Percentiles rank a stretch among this genome's conserved stretches.
These are phyloP conservation scores for Apostichopus leukothele DNA, from an alignment of 53 echinoderm and acorn worm species.

Conservation along the genomic window DNA sequence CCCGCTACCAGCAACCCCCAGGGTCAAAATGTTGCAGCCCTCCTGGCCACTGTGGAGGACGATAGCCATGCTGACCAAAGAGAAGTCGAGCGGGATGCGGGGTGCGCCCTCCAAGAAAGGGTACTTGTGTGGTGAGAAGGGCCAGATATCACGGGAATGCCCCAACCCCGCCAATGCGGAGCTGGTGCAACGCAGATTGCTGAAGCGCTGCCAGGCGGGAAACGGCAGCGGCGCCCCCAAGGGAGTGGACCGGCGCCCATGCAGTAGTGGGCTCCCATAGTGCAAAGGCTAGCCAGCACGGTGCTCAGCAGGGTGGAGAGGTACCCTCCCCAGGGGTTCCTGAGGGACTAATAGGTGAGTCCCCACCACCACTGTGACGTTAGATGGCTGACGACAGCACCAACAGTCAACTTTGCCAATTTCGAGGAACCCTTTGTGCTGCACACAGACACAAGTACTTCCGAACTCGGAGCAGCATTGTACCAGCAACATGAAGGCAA, in stretches of 20 bases:
- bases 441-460: constrained; percentile 63
- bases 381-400: constrained; percentile 60
- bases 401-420: constrained; percentile 55
- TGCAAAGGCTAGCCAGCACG: background rate
- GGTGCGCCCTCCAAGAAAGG: no score
- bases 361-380: constrained; percentile 6
- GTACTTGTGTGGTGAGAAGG: constrained; percentile 51
- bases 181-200: constrained; percentile 48
- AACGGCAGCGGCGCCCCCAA: constrained; percentile 52
- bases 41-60: no score
- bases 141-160: constrained; percentile 24
- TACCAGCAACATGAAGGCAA: constrained; percentile 62
- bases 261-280: constrained; percentile 21
- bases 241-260: constrained; percentile 51
- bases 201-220: constrained; percentile 47
- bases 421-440: constrained; percentile 63
- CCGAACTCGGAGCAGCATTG: constrained; percentile 59
- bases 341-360: background rate
- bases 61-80: no score
- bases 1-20: background rate
- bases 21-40: background rate
- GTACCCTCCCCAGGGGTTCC: background rate
- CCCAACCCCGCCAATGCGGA: constrained; percentile 30
- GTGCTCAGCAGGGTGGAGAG: background rate
- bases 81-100: no score